These are phyloP conservation scores for Tragelaphus buxtoni DNA, from an alignment of 2,113 vertebrate species.

Conservation along the genomic window DNA sequence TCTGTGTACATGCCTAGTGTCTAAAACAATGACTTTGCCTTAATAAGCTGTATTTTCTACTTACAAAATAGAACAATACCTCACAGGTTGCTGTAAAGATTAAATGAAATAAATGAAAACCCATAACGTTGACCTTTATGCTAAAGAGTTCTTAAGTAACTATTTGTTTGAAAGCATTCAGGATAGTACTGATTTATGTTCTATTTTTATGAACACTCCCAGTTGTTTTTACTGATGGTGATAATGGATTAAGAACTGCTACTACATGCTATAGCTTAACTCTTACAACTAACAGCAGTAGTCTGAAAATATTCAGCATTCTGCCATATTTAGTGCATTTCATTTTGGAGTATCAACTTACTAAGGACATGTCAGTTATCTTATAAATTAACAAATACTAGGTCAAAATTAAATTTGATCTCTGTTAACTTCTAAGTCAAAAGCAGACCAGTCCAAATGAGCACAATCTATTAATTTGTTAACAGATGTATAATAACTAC, in stretches of 20 bases:
- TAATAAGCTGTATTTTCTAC: not conserved
- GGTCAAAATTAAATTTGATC: not conserved
- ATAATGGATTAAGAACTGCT: not conserved
- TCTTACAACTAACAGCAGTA: not conserved
- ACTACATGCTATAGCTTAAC: not conserved
- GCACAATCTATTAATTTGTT: slow-evolving; percentile 1
- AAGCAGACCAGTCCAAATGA: not conserved
- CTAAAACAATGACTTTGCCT: not conserved
- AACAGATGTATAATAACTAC: not conserved
- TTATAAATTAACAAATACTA: not conserved
- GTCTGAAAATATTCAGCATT: not conserved
- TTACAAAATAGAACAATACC: not conserved
- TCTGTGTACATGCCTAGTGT: not conserved
- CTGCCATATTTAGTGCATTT: not conserved
- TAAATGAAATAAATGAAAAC: slow-evolving; percentile 1
- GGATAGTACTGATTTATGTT: not conserved
- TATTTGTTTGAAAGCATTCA: not conserved
- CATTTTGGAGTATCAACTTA: not conserved
- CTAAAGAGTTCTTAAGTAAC: not conserved
- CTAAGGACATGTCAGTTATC: not conserved
- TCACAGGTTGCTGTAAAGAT: not conserved
- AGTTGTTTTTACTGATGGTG: not conserved
- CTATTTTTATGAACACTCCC: not conserved
- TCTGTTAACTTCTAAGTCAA: slow-evolving; percentile 6
- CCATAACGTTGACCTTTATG: not conserved